A percentile compares a stretch with the other conserved stretches of the same genome.
Evolutionary conservation across 2,888 invertebrate genomes (phyloP).

Genomic region (Thecocarcelia acutangulata): DNA sequence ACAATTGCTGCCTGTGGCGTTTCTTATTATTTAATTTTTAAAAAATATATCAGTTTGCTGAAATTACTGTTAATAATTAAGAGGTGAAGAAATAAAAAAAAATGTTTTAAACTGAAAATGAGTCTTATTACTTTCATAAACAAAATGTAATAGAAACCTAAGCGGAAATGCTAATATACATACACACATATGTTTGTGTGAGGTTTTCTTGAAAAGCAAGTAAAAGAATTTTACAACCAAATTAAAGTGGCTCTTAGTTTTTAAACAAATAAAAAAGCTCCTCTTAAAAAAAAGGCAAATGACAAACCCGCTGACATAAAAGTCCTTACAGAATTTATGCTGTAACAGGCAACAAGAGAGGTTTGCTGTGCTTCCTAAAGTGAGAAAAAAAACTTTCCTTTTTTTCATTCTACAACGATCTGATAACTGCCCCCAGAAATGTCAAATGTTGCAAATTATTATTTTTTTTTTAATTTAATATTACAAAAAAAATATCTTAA

Average conservation of each 20-base stretch:
- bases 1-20: background rate
- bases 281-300: constrained; percentile 8
- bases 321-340: constrained; percentile 40
- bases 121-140: constrained; percentile 30
- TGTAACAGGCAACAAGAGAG: background rate
- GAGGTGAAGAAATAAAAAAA: constrained; percentile 27
- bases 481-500: background rate
- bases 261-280: constrained; percentile 1
- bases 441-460: constrained; percentile 47
- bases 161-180: constrained; percentile 7
- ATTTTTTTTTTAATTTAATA: background rate
- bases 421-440: constrained; percentile 21
- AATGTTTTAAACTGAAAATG: background rate
- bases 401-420: background rate
- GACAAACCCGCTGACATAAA: constrained; percentile 44
- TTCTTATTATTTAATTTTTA: background rate
- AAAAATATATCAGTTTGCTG: background rate
- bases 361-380: background rate
- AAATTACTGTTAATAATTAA: constrained; percentile 50
- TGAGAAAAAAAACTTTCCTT: constrained; percentile 1
- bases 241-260: constrained; percentile 43
- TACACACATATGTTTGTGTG: too few relatives aligned
- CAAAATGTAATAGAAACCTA: constrained; percentile 55
- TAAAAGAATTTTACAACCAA: constrained; percentile 26
- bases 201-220: background rate